A percentile compares a stretch with the other conserved stretches of the same genome.
Conservation (phyloP, 2,888 invertebrate genomes). For the Plemyria rubiginata region DNA sequence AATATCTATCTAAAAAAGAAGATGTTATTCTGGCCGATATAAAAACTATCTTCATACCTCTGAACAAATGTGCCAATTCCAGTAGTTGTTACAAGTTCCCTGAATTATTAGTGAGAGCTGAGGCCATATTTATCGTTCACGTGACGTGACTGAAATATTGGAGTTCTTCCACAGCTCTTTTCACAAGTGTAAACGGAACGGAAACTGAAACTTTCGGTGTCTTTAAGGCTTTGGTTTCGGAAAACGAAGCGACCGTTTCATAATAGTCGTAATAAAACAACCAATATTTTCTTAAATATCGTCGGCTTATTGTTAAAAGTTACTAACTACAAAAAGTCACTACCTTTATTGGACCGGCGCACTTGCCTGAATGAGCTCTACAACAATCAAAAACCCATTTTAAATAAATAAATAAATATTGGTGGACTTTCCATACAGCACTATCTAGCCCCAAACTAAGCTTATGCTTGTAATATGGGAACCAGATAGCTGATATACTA, state of each 20-base stretch:
- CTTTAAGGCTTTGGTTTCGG: conserved; percentile 1
- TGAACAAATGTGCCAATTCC: conserved; percentile 48
- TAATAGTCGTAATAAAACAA: neutral
- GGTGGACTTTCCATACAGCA: too few species aligned
- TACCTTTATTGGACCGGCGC: too few species aligned
- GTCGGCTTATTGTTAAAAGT: too few species aligned
- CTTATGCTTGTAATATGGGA: too few species aligned
- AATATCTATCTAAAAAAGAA: neutral
- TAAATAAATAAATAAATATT: too few species aligned
- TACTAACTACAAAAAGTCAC: too few species aligned
- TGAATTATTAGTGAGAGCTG: conserved; percentile 56
- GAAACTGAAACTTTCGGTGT: conserved; percentile 34
- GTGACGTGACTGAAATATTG: conserved; percentile 58
- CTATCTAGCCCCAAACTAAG: too few species aligned
- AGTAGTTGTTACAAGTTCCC: conserved; percentile 53
- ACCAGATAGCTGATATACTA: too few species aligned
- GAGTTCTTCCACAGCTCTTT: conserved; percentile 40
- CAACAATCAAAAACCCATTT: too few species aligned
- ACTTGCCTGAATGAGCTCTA: too few species aligned
- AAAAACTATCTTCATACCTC: conserved; percentile 12
- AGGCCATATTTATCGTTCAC: conserved; percentile 56
- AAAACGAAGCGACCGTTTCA: conserved; percentile 1
- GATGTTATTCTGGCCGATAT: conserved; percentile 2
- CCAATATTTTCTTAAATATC: too few species aligned
- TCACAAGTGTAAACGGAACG: conserved; percentile 29